These are phyloP conservation scores for Phymanthus crucifer DNA, from an alignment of 92 coral and sea anemone species.

Conservation along the genomic window DNA sequence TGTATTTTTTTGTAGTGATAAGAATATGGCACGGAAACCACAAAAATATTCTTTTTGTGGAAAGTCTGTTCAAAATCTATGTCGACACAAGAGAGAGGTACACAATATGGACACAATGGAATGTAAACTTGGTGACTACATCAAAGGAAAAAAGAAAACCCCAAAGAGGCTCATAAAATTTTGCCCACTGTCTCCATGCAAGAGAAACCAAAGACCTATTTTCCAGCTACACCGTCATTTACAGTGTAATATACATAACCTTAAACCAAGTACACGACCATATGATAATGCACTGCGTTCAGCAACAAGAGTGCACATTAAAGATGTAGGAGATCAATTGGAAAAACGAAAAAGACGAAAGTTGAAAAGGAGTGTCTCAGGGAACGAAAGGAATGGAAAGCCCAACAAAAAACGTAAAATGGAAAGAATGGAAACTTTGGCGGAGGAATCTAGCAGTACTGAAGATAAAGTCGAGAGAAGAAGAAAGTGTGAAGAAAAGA, in stretches of 20 bases:
- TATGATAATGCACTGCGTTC: background rate
- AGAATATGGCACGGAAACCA: background rate
- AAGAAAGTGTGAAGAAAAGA: background rate
- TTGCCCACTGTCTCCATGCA: slow-evolving; percentile 10
- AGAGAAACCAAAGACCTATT: background rate
- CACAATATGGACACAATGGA: background rate
- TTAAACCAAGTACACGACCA: slow-evolving; percentile 1
- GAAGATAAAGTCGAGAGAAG: background rate
- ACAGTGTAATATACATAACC: background rate
- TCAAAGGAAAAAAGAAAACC: slow-evolving; percentile 8
- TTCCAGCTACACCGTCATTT: slow-evolving; percentile 17
- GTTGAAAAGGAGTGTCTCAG: background rate
- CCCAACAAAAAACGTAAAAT: background rate
- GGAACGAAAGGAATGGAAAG: background rate
- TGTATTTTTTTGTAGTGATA: background rate
- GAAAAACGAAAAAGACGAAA: background rate
- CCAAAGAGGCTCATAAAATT: slow-evolving; percentile 2
- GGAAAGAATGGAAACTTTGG: background rate
- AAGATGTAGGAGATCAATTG: background rate
- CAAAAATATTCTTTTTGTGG: slow-evolving; percentile 6
- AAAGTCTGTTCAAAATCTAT: background rate
- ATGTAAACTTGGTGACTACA: background rate
- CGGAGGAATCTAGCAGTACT: background rate
- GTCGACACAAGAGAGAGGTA: background rate
- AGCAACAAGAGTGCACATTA: background rate